phyloP scores from a whole-genome alignment of 2,113 vertebrate genomes.

The Riparia riparia region DNA sequence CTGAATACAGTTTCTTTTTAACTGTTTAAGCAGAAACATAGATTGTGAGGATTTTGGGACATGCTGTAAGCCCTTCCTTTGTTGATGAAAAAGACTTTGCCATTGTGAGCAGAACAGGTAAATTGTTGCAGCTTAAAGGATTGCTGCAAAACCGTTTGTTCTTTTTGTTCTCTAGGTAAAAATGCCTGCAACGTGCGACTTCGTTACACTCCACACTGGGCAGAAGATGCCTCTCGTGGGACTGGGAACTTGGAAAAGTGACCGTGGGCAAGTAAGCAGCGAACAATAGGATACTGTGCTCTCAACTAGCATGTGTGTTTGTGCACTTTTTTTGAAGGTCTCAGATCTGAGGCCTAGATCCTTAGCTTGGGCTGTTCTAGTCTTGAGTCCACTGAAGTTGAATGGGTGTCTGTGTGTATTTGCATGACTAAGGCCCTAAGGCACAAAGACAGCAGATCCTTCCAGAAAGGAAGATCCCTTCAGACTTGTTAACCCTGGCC shows the following conservation, averaged over 20 bases:
- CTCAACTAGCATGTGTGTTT: neutral
- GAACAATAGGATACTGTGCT: neutral
- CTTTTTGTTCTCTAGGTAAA: conserved; percentile 64
- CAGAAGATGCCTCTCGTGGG: conserved; percentile 95
- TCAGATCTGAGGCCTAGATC: neutral
- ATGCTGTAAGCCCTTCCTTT: neutral
- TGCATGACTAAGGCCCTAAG: neutral
- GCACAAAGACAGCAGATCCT: neutral
- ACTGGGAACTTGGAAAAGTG: conserved; percentile 96
- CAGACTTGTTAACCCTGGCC: neutral
- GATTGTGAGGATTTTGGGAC: neutral
- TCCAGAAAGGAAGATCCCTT: neutral
- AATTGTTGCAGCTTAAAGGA: neutral
- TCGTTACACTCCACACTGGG: conserved; percentile 85
- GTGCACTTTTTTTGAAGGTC: neutral
- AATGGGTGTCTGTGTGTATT: neutral
- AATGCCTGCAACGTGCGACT: conserved; percentile 77
- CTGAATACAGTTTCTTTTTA: neutral
- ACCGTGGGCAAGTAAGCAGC: conserved; percentile 86
- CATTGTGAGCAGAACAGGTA: neutral
- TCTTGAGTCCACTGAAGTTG: neutral
- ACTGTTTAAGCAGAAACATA: neutral
- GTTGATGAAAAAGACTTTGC: neutral
- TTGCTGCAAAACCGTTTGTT: neutral
- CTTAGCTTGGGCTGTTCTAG: neutral